Evolutionary conservation across 2,888 invertebrate genomes (phyloP), one percentile per base, ranked within the genome.

Genomic region (Myathropa florea): DNA sequence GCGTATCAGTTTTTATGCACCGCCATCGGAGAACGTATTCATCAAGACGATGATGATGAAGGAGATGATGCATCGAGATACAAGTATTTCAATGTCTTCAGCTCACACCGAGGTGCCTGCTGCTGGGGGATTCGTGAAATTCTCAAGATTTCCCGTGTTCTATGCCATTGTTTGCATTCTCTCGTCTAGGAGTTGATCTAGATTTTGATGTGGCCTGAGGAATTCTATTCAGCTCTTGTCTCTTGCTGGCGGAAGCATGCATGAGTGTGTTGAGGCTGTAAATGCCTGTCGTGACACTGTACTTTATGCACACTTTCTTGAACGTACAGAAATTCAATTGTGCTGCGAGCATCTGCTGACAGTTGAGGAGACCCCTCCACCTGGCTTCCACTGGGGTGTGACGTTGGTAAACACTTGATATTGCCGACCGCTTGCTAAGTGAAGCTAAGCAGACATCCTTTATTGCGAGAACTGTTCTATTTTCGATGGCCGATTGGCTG

Each of bases 111-210:
- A 39, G 30, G 30, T 30, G 30, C 7, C 30, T 9, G 30, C 30
- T 68, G 61, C 57, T 63, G 46, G n/a, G 46, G 78, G 70, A 78
- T 78, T 71, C 24, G 78, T 71, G 28, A 78, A 71, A 78, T 78
- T 78, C 57, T 71, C 59, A 71, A 64, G 21, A 78, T 64, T 36
- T 77, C 33, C 68, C 24, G 3, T 39, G n/a, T 21, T 36, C 72
- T 26, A 26, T 71, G 60, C 61, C 60, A 72, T 72, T 72, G 72
- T 72, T 72, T 28, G 61, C 39, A 61, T 72, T 72, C 61, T 21
- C 46, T 28, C 30, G 30, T 53, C 61, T 46, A 72, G 10, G 46
- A 28, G 60, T 23, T 76, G 61, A 71, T 78, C 64, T 64, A 78
- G 55, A 64, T 78, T 68, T 78, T n/a, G 57, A 70, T 78, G 36